Conservation (phyloP, 2,113 vertebrate species). For the Seriola dumerili region DNA sequence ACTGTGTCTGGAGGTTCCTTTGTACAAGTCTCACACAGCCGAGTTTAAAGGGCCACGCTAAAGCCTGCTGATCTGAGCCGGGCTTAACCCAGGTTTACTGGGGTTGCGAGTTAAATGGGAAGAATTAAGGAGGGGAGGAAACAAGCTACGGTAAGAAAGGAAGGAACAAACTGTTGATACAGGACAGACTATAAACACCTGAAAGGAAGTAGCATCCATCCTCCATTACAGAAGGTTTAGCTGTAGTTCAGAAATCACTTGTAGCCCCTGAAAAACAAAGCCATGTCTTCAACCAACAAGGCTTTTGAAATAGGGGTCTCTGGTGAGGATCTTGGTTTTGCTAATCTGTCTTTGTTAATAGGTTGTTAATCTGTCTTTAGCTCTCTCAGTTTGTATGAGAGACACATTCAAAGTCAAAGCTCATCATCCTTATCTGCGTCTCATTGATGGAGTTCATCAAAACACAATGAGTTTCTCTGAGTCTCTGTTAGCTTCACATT, state of each 20-base stretch:
- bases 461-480: constrained; percentile 49
- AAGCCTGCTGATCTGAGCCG: constrained; percentile 39
- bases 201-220: neutral
- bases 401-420: constrained; percentile 42
- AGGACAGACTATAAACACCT: neutral
- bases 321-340: neutral
- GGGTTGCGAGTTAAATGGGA: constrained; percentile 26
- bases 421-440: constrained; percentile 45
- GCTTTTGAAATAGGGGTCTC: constrained; percentile 1
- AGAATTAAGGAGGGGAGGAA: constrained; percentile 14
- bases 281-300: neutral
- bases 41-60: constrained; percentile 36
- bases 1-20: neutral
- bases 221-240: neutral
- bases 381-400: neutral
- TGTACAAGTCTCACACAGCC: constrained; percentile 14
- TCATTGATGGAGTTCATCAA: constrained; percentile 59
- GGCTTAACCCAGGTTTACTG: constrained; percentile 42
- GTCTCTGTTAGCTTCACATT: constrained; percentile 43
- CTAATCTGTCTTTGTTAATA: constrained; percentile 1
- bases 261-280: neutral
- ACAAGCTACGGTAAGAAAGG: constrained; percentile 1
- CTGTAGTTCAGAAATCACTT: constrained; percentile 13
- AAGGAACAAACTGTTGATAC: neutral
- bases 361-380: constrained; percentile 5